These are phyloP conservation scores for Drosophila triauraria DNA, from an alignment of 1,140 invertebrate species.

Conservation along the genomic window DNA sequence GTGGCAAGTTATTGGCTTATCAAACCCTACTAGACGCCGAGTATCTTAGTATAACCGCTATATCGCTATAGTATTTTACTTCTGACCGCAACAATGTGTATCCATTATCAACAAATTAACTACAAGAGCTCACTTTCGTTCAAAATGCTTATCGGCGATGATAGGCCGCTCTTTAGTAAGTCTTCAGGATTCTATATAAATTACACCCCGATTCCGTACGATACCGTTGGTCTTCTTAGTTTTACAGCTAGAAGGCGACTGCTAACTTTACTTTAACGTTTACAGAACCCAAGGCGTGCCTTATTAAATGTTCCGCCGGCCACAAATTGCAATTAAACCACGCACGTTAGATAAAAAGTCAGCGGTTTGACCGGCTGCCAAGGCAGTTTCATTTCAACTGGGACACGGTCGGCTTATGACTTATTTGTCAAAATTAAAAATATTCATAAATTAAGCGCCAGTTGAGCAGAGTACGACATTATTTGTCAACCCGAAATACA, in stretches of 20 bases:
- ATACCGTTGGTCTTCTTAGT: neutral
- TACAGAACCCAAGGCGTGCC: slow-evolving; percentile 15
- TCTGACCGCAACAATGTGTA: slow-evolving; percentile 24
- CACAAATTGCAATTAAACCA: slow-evolving; percentile 53
- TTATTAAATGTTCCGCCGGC: slow-evolving; percentile 22
- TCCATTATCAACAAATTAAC: slow-evolving; percentile 11
- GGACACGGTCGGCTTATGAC: slow-evolving; percentile 29
- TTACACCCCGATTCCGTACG: neutral
- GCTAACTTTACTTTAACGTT: slow-evolving; percentile 20
- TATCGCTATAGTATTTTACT: no score
- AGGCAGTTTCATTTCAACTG: slow-evolving; percentile 27
- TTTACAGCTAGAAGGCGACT: slow-evolving; percentile 14
- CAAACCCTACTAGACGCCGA: no score
- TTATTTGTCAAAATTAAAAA: slow-evolving; percentile 28
- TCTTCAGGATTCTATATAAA: neutral
- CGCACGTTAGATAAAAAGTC: slow-evolving; percentile 42
- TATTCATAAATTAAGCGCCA: slow-evolving; percentile 15
- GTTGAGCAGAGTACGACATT: slow-evolving; percentile 5
- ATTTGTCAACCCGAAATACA: neutral
- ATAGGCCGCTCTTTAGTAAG: neutral
- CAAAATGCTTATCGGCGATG: slow-evolving; percentile 14
- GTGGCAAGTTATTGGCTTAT: no score
- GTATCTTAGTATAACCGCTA: no score
- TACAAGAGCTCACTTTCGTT: slow-evolving; percentile 15
- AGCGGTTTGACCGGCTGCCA: slow-evolving; percentile 14